Evolutionary conservation across 2,888 invertebrate genomes (phyloP).

Genomic region (Leucophenga montana): DNA sequence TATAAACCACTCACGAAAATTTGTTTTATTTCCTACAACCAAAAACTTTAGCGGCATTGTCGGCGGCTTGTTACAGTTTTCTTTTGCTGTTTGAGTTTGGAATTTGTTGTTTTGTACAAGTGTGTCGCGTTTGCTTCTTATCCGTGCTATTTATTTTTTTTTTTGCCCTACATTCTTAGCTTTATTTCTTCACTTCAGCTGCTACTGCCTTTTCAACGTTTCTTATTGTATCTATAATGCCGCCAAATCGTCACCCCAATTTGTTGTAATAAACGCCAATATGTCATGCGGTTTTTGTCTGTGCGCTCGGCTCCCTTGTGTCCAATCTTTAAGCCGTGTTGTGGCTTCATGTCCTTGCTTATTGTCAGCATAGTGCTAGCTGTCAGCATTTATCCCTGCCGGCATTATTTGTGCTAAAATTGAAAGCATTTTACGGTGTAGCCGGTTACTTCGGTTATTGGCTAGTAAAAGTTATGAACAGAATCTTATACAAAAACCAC

Average conservation of each 20-base stretch:
- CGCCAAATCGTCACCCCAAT: conserved; percentile 65
- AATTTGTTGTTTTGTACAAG: conserved; percentile 43
- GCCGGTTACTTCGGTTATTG: background rate
- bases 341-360: background rate
- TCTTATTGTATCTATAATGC: conserved; percentile 44
- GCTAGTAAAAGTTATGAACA: background rate
- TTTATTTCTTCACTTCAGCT: conserved; percentile 39
- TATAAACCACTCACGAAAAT: too few species aligned
- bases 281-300: conserved; percentile 59
- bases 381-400: conserved; percentile 7
- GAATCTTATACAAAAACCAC: background rate
- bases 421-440: conserved; percentile 8
- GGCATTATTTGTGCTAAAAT: conserved; percentile 15
- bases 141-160: conserved; percentile 46
- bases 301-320: conserved; percentile 14
- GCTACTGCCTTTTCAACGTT: conserved; percentile 47
- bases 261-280: conserved; percentile 68
- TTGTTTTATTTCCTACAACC: conserved; percentile 1
- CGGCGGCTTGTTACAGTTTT: conserved; percentile 30
- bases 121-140: conserved; percentile 45
- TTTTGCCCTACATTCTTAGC: conserved; percentile 42
- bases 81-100: conserved; percentile 51
- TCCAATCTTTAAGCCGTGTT: background rate
- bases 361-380: conserved; percentile 13
- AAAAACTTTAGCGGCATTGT: conserved; percentile 22